Evolutionary conservation across 2,797 vertebrate genomes (phyloP).

Genomic region (Leptodactylus fallax): DNA sequence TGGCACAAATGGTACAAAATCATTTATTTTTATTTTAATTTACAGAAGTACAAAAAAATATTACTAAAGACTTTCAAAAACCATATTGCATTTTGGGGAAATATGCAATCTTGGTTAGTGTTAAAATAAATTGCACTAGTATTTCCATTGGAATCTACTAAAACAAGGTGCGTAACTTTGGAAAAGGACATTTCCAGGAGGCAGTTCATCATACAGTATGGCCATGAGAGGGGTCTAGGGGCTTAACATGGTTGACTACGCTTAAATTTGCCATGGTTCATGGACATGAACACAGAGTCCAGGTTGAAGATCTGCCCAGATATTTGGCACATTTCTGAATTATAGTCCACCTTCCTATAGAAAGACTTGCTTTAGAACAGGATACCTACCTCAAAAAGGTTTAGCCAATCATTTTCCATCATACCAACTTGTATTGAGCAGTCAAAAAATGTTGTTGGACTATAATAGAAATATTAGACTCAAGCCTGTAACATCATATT

Average conservation of each 20-base stretch:
- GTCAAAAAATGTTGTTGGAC: not conserved
- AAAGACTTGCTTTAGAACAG: not conserved
- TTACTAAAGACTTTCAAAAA: not conserved
- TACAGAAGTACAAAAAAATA: slow-evolving; percentile 8
- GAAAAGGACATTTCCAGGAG: not conserved
- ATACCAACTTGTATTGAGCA: not conserved
- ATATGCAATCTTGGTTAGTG: not conserved
- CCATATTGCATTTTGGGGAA: not conserved
- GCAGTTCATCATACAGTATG: not conserved
- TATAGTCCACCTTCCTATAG: not conserved
- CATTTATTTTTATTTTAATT: not conserved
- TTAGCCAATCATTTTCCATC: not conserved
- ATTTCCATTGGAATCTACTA: not conserved
- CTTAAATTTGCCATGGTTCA: not conserved
- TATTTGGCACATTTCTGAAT: not conserved
- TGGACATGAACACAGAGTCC: not conserved
- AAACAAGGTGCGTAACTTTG: not conserved
- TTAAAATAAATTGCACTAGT: not conserved
- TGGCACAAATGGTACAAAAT: slow-evolving; percentile 14
- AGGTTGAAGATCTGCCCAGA: not conserved
- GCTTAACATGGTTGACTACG: not conserved
- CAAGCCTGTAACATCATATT: not conserved
- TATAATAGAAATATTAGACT: not conserved
- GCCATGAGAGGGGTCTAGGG: not conserved
- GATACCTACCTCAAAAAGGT: not conserved